phyloP scores from a whole-genome alignment of 2,888 invertebrate genomes.

The Melanotus villosus region DNA sequence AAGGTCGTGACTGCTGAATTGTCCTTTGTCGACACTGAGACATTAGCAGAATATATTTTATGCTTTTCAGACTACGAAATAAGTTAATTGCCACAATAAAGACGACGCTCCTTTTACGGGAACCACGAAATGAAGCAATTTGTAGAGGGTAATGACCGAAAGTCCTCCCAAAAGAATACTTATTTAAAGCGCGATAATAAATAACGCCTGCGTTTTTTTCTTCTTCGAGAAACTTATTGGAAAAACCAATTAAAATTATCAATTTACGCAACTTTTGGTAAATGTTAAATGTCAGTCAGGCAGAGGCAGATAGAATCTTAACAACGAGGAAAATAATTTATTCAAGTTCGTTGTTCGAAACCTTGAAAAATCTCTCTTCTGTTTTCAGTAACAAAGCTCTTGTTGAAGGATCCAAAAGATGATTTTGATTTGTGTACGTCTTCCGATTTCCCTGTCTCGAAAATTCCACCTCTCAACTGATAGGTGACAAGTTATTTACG shows the following conservation, averaged over 20 bases:
- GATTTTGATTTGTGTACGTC: not conserved
- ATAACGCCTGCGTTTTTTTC: too few species aligned
- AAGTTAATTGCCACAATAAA: constrained; percentile 2
- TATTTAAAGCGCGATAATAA: not conserved
- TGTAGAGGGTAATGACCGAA: constrained; percentile 1
- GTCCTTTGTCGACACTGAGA: not conserved
- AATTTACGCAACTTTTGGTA: too few species aligned
- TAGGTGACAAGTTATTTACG: not conserved
- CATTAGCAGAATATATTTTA: not conserved
- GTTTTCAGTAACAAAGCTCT: not conserved
- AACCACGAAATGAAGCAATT: not conserved
- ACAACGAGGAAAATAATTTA: not conserved
- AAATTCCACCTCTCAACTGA: not conserved
- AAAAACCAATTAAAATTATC: too few species aligned
- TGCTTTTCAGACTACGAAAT: constrained; percentile 2
- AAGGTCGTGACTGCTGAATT: not conserved
- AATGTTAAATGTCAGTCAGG: too few species aligned
- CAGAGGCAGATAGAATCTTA: too few species aligned
- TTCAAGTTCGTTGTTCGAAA: constrained; percentile 9
- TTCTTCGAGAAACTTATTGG: too few species aligned
- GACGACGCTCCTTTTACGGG: not conserved
- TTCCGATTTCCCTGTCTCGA: not conserved
- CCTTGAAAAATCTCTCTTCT: not conserved
- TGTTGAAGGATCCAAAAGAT: not conserved
- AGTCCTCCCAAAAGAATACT: not conserved